Percentiles rank a stretch among this genome's conserved stretches.
Evolutionary conservation across 1,140 invertebrate species (phyloP).

Genomic region (Theocolax elegans): DNA sequence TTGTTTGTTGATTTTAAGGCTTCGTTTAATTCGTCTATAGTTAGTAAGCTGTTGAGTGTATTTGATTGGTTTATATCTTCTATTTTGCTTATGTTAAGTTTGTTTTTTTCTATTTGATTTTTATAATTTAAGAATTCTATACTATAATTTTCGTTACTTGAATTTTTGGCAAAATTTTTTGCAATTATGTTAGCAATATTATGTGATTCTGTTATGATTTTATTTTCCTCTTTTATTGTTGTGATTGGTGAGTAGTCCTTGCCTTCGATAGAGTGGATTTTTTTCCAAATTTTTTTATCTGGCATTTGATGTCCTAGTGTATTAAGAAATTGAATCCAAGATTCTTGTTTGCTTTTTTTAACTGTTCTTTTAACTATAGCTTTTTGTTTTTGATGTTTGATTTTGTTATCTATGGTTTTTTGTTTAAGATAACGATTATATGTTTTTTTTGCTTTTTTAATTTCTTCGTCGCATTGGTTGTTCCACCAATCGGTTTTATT

Average conservation of each 20-base stretch:
- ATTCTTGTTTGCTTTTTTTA: constrained; percentile 32
- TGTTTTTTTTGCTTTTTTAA: constrained; percentile 51
- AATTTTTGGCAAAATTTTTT: constrained; percentile 47
- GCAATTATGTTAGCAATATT: constrained; percentile 48
- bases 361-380: constrained; percentile 36
- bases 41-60: neutral
- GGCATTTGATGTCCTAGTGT: constrained; percentile 23
- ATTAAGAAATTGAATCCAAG: constrained; percentile 35
- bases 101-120: neutral
- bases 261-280: constrained; percentile 35
- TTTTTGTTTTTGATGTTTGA: constrained; percentile 48
- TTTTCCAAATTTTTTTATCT: constrained; percentile 38
- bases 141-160: constrained; percentile 46
- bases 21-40: constrained; percentile 1
- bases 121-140: constrained; percentile 45
- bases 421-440: constrained; percentile 49
- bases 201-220: constrained; percentile 17
- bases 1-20: constrained; percentile 14
- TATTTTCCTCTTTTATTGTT: neutral
- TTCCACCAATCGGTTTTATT: constrained; percentile 54
- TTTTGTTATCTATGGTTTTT: constrained; percentile 44
- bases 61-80: too few species aligned
- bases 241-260: neutral
- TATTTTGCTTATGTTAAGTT: neutral
- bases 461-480: constrained; percentile 47